Conservation (phyloP, 2,797 vertebrate species). For the Gephyroberyx darwinii region DNA sequence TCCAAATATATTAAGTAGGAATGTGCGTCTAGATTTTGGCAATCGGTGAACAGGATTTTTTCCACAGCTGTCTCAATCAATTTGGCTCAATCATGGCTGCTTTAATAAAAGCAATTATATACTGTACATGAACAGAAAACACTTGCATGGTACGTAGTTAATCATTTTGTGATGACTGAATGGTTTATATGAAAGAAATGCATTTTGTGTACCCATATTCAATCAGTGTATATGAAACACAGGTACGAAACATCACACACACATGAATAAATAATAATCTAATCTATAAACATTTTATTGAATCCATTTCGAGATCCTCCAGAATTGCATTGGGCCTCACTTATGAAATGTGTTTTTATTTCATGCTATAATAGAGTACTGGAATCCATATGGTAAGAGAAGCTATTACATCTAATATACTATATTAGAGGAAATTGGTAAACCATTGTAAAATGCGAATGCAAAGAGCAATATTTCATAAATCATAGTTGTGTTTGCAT, state of each 20-base stretch:
- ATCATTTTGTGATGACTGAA: constrained; percentile 13
- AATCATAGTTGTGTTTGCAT: too few species aligned
- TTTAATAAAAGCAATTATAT: constrained; percentile 44
- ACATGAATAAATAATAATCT: not conserved
- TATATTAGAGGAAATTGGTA: too few species aligned
- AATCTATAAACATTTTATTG: not conserved
- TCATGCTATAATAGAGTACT: too few species aligned
- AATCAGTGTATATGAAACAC: not conserved
- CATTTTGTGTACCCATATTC: not conserved
- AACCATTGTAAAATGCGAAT: too few species aligned
- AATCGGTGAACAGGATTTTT: constrained; percentile 50
- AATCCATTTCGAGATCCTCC: too few species aligned
- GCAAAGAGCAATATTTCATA: too few species aligned
- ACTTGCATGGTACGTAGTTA: constrained; percentile 15
- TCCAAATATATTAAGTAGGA: constrained; percentile 59
- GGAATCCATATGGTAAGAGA: too few species aligned
- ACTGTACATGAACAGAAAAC: constrained; percentile 34
- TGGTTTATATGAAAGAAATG: not conserved
- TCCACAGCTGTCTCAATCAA: constrained; percentile 66
- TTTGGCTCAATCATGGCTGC: constrained; percentile 46
- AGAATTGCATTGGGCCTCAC: too few species aligned
- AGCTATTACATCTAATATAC: too few species aligned
- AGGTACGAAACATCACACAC: not conserved
- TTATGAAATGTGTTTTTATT: too few species aligned
- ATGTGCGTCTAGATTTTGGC: constrained; percentile 57